These are phyloP conservation scores for Stichodactyla helianthus DNA, from an alignment of 64 coral and sea anemone species.

Conservation along the genomic window DNA sequence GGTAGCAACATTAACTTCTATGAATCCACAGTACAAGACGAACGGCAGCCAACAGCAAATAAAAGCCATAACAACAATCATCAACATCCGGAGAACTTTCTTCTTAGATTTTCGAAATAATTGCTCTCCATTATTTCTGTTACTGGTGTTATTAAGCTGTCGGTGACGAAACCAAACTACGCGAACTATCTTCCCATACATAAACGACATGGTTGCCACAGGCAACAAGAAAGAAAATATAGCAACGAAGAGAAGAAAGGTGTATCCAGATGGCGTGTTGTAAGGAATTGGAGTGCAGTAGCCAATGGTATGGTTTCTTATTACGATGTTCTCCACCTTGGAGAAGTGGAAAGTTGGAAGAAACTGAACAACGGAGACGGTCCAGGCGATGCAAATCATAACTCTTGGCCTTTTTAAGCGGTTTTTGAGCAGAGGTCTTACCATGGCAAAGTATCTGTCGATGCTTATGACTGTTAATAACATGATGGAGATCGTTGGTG, in stretches of 20 bases:
- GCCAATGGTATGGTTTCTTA: constrained; percentile 39
- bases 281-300: constrained; percentile 69
- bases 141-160: constrained; percentile 31
- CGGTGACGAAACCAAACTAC: constrained; percentile 73
- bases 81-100: constrained; percentile 58
- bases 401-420: constrained; percentile 44
- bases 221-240: constrained; percentile 62
- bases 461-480: constrained; percentile 79
- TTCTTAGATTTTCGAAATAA: constrained; percentile 68
- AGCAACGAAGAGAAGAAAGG: constrained; percentile 55
- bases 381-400: constrained; percentile 56
- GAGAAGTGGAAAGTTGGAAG: constrained; percentile 68
- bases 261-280: constrained; percentile 35
- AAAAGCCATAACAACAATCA: constrained; percentile 64
- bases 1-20: constrained; percentile 40
- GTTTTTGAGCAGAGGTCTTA: constrained; percentile 53
- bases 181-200: constrained; percentile 57
- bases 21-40: constrained; percentile 72
- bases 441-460: constrained; percentile 74
- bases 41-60: constrained; percentile 77
- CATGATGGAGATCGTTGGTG: constrained; percentile 74
- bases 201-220: constrained; percentile 47
- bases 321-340: constrained; percentile 25
- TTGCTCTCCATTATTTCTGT: constrained; percentile 15
- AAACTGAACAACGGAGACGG: constrained; percentile 47